Percentiles rank a stretch among this genome's conserved stretches.
These are phyloP conservation scores for Phragmatobia fuliginosa DNA, from an alignment of 2,888 invertebrate genomes.

Conservation along the genomic window DNA sequence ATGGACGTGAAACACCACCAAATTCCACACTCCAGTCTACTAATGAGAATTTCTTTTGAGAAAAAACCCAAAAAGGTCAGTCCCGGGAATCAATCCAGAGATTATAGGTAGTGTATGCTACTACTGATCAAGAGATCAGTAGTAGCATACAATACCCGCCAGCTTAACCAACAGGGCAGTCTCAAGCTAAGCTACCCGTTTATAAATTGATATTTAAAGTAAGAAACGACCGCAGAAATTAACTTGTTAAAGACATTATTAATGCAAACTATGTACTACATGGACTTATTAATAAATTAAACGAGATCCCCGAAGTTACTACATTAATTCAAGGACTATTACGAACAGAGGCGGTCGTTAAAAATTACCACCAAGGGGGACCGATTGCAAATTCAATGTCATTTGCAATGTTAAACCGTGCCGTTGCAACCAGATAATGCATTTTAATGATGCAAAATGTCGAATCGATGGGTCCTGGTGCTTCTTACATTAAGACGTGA, in stretches of 20 bases:
- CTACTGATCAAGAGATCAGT: too few species aligned
- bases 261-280: conserved; percentile 26
- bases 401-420: conserved; percentile 84
- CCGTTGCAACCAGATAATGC: conserved; percentile 82
- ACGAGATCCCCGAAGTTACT: conserved; percentile 57
- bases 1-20: too few species aligned
- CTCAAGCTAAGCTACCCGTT: not conserved
- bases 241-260: conserved; percentile 17
- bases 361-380: conserved; percentile 80
- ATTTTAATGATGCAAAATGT: conserved; percentile 87
- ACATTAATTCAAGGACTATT: conserved; percentile 80
- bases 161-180: too few species aligned
- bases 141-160: too few species aligned
- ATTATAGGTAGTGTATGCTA: too few species aligned
- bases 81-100: too few species aligned
- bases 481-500: conserved; percentile 65
- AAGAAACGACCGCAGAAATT: not conserved
- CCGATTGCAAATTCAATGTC: conserved; percentile 78
- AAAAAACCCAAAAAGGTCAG: too few species aligned
- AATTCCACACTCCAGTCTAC: too few species aligned
- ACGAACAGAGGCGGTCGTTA: conserved; percentile 77
- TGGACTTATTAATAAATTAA: conserved; percentile 55
- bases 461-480: conserved; percentile 71
- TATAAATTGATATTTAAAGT: not conserved
- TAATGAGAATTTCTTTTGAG: too few species aligned